A percentile compares a stretch with the other conserved stretches of the same genome.
phyloP scores from a whole-genome alignment of 2,113 vertebrate genomes.

The Sardina pilchardus region DNA sequence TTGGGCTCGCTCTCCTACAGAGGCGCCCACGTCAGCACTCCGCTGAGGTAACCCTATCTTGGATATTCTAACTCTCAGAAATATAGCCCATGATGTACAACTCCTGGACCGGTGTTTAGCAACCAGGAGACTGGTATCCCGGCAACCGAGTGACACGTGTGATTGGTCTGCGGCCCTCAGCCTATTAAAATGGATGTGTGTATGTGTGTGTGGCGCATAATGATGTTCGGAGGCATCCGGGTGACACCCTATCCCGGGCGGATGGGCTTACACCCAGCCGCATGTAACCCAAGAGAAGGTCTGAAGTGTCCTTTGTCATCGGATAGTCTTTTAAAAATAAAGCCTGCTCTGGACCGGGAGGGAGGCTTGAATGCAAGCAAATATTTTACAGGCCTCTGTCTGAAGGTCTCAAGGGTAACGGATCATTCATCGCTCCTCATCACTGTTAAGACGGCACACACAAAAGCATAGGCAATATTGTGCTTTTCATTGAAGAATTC shows the following conservation, averaged over 20 bases:
- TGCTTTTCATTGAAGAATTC: not conserved
- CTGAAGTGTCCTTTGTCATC: constrained; percentile 80
- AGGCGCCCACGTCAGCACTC: constrained; percentile 78
- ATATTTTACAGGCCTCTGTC: constrained; percentile 68
- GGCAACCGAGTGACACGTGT: constrained; percentile 69
- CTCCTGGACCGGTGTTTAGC: constrained; percentile 81
- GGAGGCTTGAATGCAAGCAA: constrained; percentile 71
- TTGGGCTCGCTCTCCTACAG: constrained; percentile 58
- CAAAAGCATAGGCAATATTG: not conserved
- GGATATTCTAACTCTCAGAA: constrained; percentile 88
- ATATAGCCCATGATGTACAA: constrained; percentile 97
- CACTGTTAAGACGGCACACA: not conserved
- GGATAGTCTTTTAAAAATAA: constrained; percentile 91
- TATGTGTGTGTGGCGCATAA: constrained; percentile 66
- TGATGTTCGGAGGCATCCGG: constrained; percentile 79
- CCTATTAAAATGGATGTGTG: constrained; percentile 76
- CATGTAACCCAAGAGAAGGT: constrained; percentile 84
- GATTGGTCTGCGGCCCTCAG: constrained; percentile 74
- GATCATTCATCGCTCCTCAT: constrained; percentile 9
- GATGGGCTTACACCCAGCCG: constrained; percentile 68
- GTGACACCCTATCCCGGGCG: constrained; percentile 69
- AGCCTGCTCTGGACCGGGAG: constrained; percentile 69
- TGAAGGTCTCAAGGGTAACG: constrained; percentile 52
- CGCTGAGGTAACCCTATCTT: constrained; percentile 86
- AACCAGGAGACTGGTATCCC: constrained; percentile 72